Evolutionary conservation across 2,797 vertebrate genomes (phyloP).

Genomic region (Hydrolagus colliei): DNA sequence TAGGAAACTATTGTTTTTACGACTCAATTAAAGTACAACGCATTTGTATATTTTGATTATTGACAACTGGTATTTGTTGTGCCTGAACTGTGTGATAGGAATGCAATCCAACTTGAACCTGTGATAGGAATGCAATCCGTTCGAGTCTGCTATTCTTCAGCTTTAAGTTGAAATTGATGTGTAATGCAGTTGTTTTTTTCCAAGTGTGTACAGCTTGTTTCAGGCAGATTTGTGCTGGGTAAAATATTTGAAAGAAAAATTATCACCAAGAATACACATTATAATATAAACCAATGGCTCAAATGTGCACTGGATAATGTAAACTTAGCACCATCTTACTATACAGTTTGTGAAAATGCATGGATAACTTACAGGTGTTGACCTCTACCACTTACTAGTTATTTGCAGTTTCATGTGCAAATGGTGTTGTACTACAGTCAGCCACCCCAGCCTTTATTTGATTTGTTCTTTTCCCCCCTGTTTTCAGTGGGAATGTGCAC

Average conservation of each 20-base stretch:
- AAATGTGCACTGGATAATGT: background rate
- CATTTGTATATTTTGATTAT: background rate
- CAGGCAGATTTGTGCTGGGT: background rate
- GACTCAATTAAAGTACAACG: background rate
- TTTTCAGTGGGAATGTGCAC: slow-evolving; percentile 44
- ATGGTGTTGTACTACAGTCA: background rate
- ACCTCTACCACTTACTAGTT: background rate
- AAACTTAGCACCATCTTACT: background rate
- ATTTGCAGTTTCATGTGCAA: background rate
- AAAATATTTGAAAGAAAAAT: background rate
- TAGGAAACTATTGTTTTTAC: background rate
- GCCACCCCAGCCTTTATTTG: slow-evolving; percentile 40
- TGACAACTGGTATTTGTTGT: background rate
- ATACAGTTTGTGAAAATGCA: background rate
- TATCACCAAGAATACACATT: background rate
- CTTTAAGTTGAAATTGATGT: background rate
- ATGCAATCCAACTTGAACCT: background rate
- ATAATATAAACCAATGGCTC: background rate
- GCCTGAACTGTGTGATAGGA: background rate
- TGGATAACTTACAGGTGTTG: background rate
- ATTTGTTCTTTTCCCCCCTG: slow-evolving; percentile 39
- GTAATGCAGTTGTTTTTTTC: background rate
- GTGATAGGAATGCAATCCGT: background rate
- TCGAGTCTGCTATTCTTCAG: no score
- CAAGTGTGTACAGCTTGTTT: background rate